Conservation (phyloP, 2,888 invertebrate species). For the Eilema caniola region DNA sequence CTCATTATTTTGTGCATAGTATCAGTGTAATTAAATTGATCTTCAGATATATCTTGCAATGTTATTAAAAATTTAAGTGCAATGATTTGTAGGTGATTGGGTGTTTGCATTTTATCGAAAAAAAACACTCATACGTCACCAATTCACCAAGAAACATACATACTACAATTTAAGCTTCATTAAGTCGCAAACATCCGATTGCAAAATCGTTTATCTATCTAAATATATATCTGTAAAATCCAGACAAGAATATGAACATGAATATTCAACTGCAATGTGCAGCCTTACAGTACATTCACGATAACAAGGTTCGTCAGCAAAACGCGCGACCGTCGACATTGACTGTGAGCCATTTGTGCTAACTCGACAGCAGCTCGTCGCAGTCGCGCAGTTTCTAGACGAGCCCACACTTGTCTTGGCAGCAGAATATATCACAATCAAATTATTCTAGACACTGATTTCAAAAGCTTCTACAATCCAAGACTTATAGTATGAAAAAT, state of each 20-base stretch:
- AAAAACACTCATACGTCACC: too few relatives aligned
- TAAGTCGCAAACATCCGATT: slow-evolving; percentile 18
- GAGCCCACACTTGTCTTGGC: slow-evolving; percentile 64
- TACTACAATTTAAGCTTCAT: slow-evolving; percentile 12
- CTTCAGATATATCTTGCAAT: too few relatives aligned
- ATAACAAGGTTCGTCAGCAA: slow-evolving; percentile 85
- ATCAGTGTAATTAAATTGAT: too few relatives aligned
- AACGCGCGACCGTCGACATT: slow-evolving; percentile 58
- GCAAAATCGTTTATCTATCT: slow-evolving; percentile 23
- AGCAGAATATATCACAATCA: slow-evolving; percentile 55
- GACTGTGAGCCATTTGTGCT: slow-evolving; percentile 66
- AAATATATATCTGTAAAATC: slow-evolving; percentile 40
- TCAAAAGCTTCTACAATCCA: slow-evolving; percentile 33
- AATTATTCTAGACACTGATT: slow-evolving; percentile 41
- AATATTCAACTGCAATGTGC: slow-evolving; percentile 78
- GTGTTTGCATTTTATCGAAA: too few relatives aligned
- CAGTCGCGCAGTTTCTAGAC: slow-evolving; percentile 18
- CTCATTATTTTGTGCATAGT: too few relatives aligned
- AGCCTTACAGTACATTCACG: slow-evolving; percentile 73
- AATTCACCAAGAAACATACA: background rate
- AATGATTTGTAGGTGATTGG: too few relatives aligned
- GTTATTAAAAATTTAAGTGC: too few relatives aligned
- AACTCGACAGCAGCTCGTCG: slow-evolving; percentile 61
- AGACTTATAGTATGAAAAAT: slow-evolving; percentile 35
- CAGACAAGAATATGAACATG: slow-evolving; percentile 74